Percentiles rank a stretch among this genome's conserved stretches.
Conservation (phyloP, 1,140 invertebrate genomes). For the Zophobas atratus region DNA sequence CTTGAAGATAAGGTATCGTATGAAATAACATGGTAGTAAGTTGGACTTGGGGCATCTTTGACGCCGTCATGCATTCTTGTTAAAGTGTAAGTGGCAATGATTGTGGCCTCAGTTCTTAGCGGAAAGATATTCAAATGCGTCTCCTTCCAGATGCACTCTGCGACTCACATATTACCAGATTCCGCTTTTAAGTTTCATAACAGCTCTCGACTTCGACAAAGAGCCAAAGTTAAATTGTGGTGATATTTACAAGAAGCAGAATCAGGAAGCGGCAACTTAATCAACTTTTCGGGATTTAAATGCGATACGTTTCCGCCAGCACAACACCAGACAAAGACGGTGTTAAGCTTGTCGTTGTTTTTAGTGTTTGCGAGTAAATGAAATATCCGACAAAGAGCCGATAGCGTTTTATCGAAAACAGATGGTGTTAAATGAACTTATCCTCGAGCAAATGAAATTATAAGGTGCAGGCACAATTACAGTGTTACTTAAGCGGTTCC, state of each 20-base stretch:
- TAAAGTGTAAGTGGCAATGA: too few relatives aligned
- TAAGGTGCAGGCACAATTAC: conserved; percentile 60
- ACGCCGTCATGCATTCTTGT: too few relatives aligned
- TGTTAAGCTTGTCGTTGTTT: conserved; percentile 25
- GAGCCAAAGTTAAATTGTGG: conserved; percentile 15
- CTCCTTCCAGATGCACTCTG: too few relatives aligned
- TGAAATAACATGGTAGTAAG: too few relatives aligned
- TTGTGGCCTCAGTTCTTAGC: too few relatives aligned
- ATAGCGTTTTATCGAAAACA: conserved; percentile 51
- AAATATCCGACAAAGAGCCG: conserved; percentile 42
- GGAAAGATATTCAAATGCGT: too few relatives aligned
- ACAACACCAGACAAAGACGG: background rate
- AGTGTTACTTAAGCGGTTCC: conserved; percentile 55
- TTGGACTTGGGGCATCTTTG: too few relatives aligned
- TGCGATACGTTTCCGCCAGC: background rate
- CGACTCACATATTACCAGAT: too few relatives aligned
- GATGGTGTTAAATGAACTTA: conserved; percentile 58
- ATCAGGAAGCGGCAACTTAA: background rate
- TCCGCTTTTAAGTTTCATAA: background rate
- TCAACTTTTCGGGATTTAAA: conserved; percentile 15
- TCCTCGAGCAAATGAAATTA: conserved; percentile 60
- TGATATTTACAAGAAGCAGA: conserved; percentile 7
- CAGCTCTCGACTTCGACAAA: background rate
- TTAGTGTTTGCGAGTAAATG: conserved; percentile 34
- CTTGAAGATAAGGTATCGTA: too few relatives aligned